Conservation (phyloP, 2,888 invertebrate species). For the Mythimna ferrago region DNA sequence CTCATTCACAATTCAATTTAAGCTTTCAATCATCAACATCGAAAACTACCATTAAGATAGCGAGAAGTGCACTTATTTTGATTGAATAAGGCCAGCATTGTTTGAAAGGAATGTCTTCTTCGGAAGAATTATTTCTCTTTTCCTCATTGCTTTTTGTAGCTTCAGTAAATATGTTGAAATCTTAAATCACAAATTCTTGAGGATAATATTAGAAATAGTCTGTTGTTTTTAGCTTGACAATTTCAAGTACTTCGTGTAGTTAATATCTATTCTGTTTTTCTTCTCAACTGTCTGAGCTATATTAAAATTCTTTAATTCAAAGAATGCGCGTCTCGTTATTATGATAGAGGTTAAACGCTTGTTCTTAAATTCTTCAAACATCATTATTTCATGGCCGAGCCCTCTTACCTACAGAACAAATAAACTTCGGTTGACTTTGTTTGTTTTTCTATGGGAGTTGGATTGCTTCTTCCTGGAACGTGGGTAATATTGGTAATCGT, state of each 20-base stretch:
- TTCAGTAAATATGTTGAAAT: slow-evolving; percentile 47
- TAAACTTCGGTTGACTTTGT: slow-evolving; percentile 84
- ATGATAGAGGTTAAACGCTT: slow-evolving; percentile 70
- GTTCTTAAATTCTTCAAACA: slow-evolving; percentile 82
- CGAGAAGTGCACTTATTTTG: slow-evolving; percentile 67
- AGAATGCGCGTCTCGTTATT: slow-evolving; percentile 67
- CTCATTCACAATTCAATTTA: slow-evolving; percentile 62
- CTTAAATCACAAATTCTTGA: slow-evolving; percentile 56
- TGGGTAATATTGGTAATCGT: slow-evolving; percentile 83
- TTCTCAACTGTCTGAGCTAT: slow-evolving; percentile 54
- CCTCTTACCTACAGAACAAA: slow-evolving; percentile 84
- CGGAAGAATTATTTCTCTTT: slow-evolving; percentile 21
- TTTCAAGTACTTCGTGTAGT: slow-evolving; percentile 43
- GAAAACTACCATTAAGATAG: slow-evolving; percentile 70
- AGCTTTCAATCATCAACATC: slow-evolving; percentile 74
- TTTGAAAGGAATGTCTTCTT: slow-evolving; percentile 40
- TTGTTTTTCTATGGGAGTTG: slow-evolving; percentile 86
- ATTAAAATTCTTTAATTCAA: slow-evolving; percentile 69
- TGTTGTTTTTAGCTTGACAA: slow-evolving; percentile 56
- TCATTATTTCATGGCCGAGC: slow-evolving; percentile 81
- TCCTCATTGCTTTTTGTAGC: slow-evolving; percentile 38
- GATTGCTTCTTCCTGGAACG: slow-evolving; percentile 86
- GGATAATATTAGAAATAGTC: slow-evolving; percentile 52
- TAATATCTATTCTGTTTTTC: slow-evolving; percentile 50
- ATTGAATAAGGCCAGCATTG: slow-evolving; percentile 61